Evolutionary conservation across 2,113 vertebrate genomes (phyloP), one percentile per base, ranked within the genome.

Genomic region (Triplophysa rosa): DNA sequence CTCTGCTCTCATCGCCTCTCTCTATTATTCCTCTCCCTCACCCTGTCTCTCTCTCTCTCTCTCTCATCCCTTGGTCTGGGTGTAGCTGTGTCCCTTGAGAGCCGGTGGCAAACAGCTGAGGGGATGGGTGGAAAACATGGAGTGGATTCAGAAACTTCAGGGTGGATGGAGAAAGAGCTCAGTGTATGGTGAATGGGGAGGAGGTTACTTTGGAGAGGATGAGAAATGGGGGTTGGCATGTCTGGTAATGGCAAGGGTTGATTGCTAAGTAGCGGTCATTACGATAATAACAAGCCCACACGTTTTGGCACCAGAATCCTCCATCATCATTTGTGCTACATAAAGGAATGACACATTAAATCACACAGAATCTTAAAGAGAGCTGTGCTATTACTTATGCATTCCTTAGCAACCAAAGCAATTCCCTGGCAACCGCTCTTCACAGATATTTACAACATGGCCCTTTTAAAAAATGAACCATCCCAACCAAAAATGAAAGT

Each of bases 61-160:
- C 58, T 79, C 77, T 52, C 77, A 45, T 61, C 68, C n/a, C 74
- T 82, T 45, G 8, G 49, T 73, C 76, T 67, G 81, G 81, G 81
- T 83, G 81, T 74, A 79, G 77, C 70, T 80, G 70, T 12, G 62
- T 80, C 80, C 80, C 76, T 54, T 59, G 58, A 79, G 75, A 42
- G 80, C 69, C 54, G 26, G 49, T 78, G 65, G 76, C 78, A 80
- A 80, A 80, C 69, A 79, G 79, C 23, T 74, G 69, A 75, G 66
- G 42, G 47, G 78, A 37, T 24, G 13, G 14, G 21, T 75, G 61
- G 26, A 84, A 84, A 82, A 52, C 66, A 42, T 23, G 76, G 80
- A 79, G 23, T 21, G 23, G 24, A 29, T 58, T 58, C 19, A 58
- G 19, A 19, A 45, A 7, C 26, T 5, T 40, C 23, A 11, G 64